Base-by-base conservation (phyloP, 2,888 invertebrate species). In the Margaritifera margaritifera region DNA sequence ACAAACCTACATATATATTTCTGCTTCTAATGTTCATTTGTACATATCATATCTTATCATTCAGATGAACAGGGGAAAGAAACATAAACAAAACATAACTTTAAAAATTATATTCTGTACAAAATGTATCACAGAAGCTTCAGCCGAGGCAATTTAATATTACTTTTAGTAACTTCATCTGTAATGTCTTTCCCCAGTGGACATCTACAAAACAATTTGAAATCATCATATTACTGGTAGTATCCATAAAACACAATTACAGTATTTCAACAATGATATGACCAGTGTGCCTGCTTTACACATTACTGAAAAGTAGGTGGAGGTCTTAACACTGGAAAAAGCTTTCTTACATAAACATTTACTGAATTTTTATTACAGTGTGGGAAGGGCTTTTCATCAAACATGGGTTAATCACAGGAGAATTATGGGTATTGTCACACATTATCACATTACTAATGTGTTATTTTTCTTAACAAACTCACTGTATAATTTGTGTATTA, bases 131-230 rank as follows among this genome's bases (percentile, higher is more conserved):
- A 42, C 42, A 64, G 19, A n/a, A 70, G 65, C 62, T 76, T 76
- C n/a, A 69, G 22, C 24, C 31, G 68, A 42, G 65, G 66, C 19
- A 76, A 61, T 42, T 71, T 71, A 18, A 76, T 64, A n/a, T 57
- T 53, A 31, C 59, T 50, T 15, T 54, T 61, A 1, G 51, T 27
- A 6, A 81, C 77, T 31, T 78, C 77, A 18, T 69, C 68, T 51
- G 74, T 72, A 3, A 74, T 64, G 57, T 80, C 75, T 56, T 62
- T 59, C 24, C 81, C 81, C 58, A 81, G 60, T 0, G 79, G 78
- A 31, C 66, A 70, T 52, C 81, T 81, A 74, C 61, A 78, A 80
- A 4, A 31, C 31, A 59, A 60, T 15, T 15, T 42, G 42, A 53
- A 62, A 42, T 25, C 27, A 57, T 50, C 62, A 24, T 24, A 24